Conservation (phyloP, 2,797 vertebrate species). For the Thripadectes ignobilis region DNA sequence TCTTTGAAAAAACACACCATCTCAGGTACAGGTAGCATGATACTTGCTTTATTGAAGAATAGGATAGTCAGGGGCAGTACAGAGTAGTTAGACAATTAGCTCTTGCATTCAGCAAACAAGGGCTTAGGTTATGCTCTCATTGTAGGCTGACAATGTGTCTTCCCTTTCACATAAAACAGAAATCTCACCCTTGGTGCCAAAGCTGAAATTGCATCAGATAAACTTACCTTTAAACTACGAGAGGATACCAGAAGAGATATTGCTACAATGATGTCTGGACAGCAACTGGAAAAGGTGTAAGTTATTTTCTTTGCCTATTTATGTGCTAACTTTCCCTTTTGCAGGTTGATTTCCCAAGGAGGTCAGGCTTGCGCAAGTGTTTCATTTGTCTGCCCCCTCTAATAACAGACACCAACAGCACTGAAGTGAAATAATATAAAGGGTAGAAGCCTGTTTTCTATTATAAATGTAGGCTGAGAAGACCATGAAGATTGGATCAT, state of each 20-base stretch:
- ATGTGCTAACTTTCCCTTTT: not conserved
- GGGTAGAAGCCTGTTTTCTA: not conserved
- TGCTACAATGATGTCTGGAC: constrained; percentile 74
- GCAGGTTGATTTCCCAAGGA: not conserved
- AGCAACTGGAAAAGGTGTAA: constrained; percentile 80
- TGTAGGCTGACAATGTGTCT: not conserved
- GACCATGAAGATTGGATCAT: not conserved
- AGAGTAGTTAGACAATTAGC: not conserved
- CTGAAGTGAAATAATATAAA: not conserved
- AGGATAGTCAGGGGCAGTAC: not conserved
- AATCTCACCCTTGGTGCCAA: constrained; percentile 90
- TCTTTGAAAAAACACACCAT: not conserved
- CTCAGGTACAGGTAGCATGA: not conserved
- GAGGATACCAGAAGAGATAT: constrained; percentile 69
- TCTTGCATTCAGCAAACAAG: not conserved
- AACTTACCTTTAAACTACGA: constrained; percentile 76
- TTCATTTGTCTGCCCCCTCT: not conserved
- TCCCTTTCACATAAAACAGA: constrained; percentile 71
- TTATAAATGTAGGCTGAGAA: not conserved
- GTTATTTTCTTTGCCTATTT: constrained; percentile 64
- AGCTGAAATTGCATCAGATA: constrained; percentile 87
- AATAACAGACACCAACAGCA: not conserved
- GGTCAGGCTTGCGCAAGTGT: not conserved
- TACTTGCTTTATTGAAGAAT: not conserved
- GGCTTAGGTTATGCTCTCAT: not conserved